These are phyloP conservation scores for Intellagama lesueurii DNA, from an alignment of 2,797 vertebrate genomes.

Conservation along the genomic window DNA sequence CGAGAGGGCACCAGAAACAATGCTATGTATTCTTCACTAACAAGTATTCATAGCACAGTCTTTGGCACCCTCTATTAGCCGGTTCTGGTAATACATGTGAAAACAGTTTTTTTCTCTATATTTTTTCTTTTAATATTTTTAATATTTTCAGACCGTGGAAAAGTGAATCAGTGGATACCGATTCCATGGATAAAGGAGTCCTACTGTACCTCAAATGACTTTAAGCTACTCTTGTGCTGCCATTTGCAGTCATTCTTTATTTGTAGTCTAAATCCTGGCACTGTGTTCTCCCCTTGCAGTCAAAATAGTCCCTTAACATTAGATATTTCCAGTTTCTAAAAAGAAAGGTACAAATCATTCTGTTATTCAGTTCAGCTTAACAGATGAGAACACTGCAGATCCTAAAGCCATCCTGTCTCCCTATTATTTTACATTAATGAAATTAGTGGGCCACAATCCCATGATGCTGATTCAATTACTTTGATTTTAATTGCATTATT, in stretches of 20 bases:
- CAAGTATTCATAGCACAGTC: too few relatives aligned
- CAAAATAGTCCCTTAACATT: not conserved
- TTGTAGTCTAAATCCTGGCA: not conserved
- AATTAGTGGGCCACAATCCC: not conserved
- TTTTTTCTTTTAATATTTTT: too few relatives aligned
- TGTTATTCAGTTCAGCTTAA: not conserved
- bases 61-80: too few relatives aligned
- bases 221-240: not conserved
- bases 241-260: not conserved
- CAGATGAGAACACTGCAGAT: not conserved
- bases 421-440: not conserved
- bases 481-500: not conserved
- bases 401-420: not conserved
- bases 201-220: not conserved
- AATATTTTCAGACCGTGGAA: too few relatives aligned
- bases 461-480: not conserved
- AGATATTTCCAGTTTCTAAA: not conserved
- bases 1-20: too few relatives aligned
- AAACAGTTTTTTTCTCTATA: too few relatives aligned
- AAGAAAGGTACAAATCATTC: not conserved
- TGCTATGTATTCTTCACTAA: too few relatives aligned
- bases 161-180: too few relatives aligned
- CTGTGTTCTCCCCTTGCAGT: not conserved
- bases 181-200: too few relatives aligned
- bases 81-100: too few relatives aligned